A percentile compares a stretch with the other conserved stretches of the same genome.
Conservation (phyloP, 2,888 invertebrate species). For the Eutolmus rufibarbis region DNA sequence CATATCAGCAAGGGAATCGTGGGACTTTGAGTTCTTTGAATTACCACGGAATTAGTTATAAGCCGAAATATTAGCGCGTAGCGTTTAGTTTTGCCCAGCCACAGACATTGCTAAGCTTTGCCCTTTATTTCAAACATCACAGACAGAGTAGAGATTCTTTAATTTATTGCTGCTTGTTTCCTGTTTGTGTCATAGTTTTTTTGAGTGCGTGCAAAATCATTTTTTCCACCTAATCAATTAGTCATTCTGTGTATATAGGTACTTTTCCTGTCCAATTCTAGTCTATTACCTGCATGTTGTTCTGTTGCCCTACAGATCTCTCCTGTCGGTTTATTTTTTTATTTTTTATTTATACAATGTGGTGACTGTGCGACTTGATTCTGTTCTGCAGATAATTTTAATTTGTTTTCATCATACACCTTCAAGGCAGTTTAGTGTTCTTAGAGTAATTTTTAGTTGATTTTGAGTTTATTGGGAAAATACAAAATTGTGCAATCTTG, state of each 20-base stretch:
- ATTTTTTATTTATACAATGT: background rate
- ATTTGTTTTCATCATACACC: background rate
- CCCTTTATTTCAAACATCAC: background rate
- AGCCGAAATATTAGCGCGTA: background rate
- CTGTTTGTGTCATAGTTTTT: background rate
- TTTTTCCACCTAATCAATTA: background rate
- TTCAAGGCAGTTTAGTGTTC: background rate
- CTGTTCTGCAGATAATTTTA: background rate
- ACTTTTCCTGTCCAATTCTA: background rate
- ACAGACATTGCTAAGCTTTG: background rate
- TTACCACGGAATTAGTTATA: background rate
- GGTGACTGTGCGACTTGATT: background rate
- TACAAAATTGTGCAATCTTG: background rate
- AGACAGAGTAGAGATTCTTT: background rate
- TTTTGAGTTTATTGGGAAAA: background rate
- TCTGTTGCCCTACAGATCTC: background rate
- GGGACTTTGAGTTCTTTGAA: background rate
- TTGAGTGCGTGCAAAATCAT: background rate
- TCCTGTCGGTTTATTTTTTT: background rate
- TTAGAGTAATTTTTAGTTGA: background rate
- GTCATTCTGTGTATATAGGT: background rate
- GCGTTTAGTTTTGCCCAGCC: background rate
- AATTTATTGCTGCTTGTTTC: background rate
- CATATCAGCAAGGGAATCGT: slow-evolving; percentile 19
- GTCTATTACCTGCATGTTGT: background rate